Evolutionary conservation across 2,113 vertebrate genomes (phyloP), one percentile per base, ranked within the genome.

Genomic region (Baryphthengus martii): DNA sequence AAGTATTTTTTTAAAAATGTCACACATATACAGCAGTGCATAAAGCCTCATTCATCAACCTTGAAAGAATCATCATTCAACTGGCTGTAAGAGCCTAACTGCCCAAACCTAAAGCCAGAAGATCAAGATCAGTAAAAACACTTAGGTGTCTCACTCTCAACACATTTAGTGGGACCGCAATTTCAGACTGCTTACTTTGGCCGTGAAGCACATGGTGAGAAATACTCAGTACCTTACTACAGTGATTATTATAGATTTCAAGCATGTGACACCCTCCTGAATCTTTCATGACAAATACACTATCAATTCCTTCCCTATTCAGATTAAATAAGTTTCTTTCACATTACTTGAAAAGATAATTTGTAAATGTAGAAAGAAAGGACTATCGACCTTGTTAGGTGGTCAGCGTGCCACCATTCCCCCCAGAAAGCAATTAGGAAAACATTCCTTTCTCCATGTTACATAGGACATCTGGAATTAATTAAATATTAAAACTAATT

Each of bases 401-500:
- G 49, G 35, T 79, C 78, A 91, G 33, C 44, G 45, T 75, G 39
- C 66, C 61, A 88, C 37, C 25, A 52, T 70, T 96, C 80, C 42
- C 86, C 42, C 80, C 67, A 74, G 76, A 84, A 53, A 45, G 61
- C 21, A 53, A 90, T 92, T 84, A 88, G 87, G 49, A 96, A 97
- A 89, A 76, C 52, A 93, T 82, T 95, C 76, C 59, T 85, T 95
- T 96, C 73, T 67, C 49, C 37, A 21, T 44, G 42, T 86, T 93
- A 85, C 39, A 84, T 24, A 62, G 61, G 65, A 76, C 96, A 95
- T 97, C 97, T 98, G 97, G 93, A 98, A 97, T 91, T 88, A 95
- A 97, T 97, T 97, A 96, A 97, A 95, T 97, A 96, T 97, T 98
- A 66, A 94, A 97, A 98, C 96, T 58, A 96, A 89, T 72, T 95